Evolutionary conservation across 2,797 vertebrate genomes (phyloP).

Genomic region (Heliangelus exortis): DNA sequence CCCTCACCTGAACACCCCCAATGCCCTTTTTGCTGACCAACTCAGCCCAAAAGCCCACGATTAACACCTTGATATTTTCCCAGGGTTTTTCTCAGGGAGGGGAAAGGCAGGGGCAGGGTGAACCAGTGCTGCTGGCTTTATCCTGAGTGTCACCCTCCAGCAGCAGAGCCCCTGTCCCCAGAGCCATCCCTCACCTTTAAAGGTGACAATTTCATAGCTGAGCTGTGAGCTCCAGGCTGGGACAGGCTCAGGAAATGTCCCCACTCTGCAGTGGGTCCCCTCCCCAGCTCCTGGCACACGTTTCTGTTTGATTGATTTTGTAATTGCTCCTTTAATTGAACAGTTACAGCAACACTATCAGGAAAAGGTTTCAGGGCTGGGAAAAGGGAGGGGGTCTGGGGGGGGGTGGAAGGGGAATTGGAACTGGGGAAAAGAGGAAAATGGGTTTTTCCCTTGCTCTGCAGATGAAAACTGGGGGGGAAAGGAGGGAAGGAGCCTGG

Average conservation of each 20-base stretch:
- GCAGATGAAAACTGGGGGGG: not conserved
- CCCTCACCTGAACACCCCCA: not conserved
- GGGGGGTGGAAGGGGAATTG: conserved; percentile 53
- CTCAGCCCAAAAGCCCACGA: not conserved
- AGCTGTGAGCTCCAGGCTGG: conserved; percentile 13
- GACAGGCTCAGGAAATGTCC: not conserved
- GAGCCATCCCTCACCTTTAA: not conserved
- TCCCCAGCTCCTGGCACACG: not conserved
- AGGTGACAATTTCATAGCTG: not conserved
- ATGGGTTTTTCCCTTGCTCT: conserved; percentile 31
- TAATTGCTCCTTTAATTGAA: conserved; percentile 70
- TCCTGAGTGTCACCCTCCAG: not conserved
- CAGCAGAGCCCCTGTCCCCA: not conserved
- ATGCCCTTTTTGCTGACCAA: not conserved
- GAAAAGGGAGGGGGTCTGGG: conserved; percentile 8
- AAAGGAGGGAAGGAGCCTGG: not conserved
- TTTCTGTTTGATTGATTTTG: conserved; percentile 55
- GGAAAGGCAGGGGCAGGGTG: not conserved
- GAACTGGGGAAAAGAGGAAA: conserved; percentile 54
- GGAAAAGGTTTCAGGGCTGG: conserved; percentile 62
- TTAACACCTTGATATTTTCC: rapidly evolving
- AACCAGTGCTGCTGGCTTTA: not conserved
- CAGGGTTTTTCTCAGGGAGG: not conserved
- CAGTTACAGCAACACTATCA: conserved; percentile 58
- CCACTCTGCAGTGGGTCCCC: not conserved